These are phyloP conservation scores for Cerastoderma edule DNA, from an alignment of 2,888 invertebrate genomes.

Conservation along the genomic window DNA sequence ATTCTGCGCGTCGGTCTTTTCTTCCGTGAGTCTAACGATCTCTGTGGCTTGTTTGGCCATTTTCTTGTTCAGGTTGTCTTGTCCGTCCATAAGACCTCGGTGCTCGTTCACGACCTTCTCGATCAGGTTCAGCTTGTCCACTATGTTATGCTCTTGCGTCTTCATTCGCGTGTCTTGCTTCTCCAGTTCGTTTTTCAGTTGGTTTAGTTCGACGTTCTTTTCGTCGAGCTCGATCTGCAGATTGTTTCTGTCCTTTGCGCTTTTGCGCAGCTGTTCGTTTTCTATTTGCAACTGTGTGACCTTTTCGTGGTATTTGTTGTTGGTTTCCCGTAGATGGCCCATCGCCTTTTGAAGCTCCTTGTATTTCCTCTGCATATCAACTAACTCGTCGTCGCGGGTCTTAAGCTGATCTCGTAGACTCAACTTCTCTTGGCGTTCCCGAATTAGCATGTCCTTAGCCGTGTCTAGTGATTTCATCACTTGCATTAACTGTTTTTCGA, in stretches of 20 bases:
- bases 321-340: constrained; percentile 65
- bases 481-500: constrained; percentile 65
- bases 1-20: constrained; percentile 60
- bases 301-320: constrained; percentile 68
- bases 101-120: constrained; percentile 65
- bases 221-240: constrained; percentile 60
- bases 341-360: constrained; percentile 69
- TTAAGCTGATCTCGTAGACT: constrained; percentile 62
- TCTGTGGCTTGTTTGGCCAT: constrained; percentile 59
- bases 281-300: constrained; percentile 69
- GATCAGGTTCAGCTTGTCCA: constrained; percentile 62
- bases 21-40: constrained; percentile 56
- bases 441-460: constrained; percentile 67
- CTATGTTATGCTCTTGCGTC: constrained; percentile 60
- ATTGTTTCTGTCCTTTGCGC: constrained; percentile 57
- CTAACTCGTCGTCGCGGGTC: constrained; percentile 59
- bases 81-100: constrained; percentile 59
- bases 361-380: constrained; percentile 66
- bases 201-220: constrained; percentile 53
- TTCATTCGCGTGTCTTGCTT: constrained; percentile 62
- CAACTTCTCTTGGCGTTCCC: constrained; percentile 66
- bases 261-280: constrained; percentile 62
- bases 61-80: constrained; percentile 59
- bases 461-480: constrained; percentile 68
- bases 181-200: constrained; percentile 57